Percentiles rank a stretch among this genome's conserved stretches.
These are phyloP conservation scores for Pseudomyrmex flavicornis DNA, from an alignment of 1,140 invertebrate species.

Conservation along the genomic window DNA sequence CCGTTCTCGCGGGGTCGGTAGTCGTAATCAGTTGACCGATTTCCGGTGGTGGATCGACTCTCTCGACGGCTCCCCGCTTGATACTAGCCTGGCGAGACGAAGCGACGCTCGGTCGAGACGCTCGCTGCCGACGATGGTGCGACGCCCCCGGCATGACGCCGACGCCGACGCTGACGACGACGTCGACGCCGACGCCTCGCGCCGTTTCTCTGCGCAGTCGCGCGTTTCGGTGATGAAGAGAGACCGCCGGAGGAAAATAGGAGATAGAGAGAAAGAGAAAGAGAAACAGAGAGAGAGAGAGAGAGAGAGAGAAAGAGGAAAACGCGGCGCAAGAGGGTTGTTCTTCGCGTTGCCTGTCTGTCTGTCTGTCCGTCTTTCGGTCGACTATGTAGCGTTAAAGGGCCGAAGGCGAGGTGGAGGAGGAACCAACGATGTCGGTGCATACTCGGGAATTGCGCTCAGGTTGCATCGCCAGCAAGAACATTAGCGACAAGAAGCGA, in stretches of 20 bases:
- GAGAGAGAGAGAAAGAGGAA: not conserved
- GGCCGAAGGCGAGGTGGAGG: not conserved
- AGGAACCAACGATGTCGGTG: conserved; percentile 16
- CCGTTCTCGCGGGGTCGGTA: not conserved
- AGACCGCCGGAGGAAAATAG: not conserved
- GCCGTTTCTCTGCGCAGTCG: conserved; percentile 67
- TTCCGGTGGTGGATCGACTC: conserved; percentile 67
- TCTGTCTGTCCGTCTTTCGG: conserved; percentile 32
- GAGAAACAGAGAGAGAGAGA: conserved; percentile 1
- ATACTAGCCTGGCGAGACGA: conserved; percentile 76
- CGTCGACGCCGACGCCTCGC: conserved; percentile 71
- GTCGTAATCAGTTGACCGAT: conserved; percentile 30
- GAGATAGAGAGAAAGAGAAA: conserved; percentile 4
- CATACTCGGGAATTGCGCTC: conserved; percentile 44
- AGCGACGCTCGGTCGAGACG: conserved; percentile 68
- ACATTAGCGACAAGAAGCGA: conserved; percentile 37
- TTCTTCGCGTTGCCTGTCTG: conserved; percentile 49
- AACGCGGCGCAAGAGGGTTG: conserved; percentile 37
- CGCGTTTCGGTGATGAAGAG: not conserved
- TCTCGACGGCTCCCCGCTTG: conserved; percentile 76
- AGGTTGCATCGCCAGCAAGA: conserved; percentile 5
- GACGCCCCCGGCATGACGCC: conserved; percentile 75
- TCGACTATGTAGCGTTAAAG: not conserved
- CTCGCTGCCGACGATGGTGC: conserved; percentile 73
- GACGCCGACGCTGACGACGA: conserved; percentile 68